These are phyloP conservation scores for Paedocypris micromegethes DNA, from an alignment of 2,797 vertebrate genomes.

Conservation along the genomic window DNA sequence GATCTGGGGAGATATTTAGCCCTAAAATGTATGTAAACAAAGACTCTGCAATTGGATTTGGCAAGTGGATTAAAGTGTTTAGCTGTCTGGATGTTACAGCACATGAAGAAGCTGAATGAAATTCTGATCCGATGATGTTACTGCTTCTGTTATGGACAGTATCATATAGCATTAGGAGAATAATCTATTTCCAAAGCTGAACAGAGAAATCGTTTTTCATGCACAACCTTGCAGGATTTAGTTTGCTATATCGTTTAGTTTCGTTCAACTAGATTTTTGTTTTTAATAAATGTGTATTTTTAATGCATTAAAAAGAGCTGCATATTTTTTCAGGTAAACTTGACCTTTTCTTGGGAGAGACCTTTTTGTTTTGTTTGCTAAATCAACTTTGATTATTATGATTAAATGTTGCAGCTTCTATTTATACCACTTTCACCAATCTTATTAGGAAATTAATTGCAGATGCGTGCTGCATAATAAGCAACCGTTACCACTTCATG, in stretches of 20 bases:
- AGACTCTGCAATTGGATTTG: background rate
- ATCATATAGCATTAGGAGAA: no score
- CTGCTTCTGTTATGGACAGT: no score
- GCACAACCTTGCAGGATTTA: no score
- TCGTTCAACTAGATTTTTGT: no score
- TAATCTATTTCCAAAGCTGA: no score
- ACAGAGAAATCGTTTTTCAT: no score
- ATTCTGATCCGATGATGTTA: no score
- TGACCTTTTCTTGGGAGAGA: conserved; percentile 7
- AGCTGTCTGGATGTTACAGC: conserved; percentile 3
- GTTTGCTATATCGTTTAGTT: no score
- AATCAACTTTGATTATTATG: conserved; percentile 51
- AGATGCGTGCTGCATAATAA: conserved; percentile 40
- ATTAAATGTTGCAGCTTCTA: conserved; percentile 48
- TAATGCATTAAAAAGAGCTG: no score
- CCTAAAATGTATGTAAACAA: background rate
- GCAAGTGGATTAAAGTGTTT: background rate
- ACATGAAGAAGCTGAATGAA: no score
- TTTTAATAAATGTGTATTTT: no score
- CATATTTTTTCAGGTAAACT: no score
- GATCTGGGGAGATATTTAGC: conserved; percentile 5
- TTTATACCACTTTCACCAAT: conserved; percentile 42
- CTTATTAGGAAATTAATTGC: conserved; percentile 48
- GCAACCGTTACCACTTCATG: conserved; percentile 37
- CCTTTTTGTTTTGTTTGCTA: conserved; percentile 45